Evolutionary conservation across 2,797 vertebrate genomes (phyloP).

Genomic region (Varecia variegata): DNA sequence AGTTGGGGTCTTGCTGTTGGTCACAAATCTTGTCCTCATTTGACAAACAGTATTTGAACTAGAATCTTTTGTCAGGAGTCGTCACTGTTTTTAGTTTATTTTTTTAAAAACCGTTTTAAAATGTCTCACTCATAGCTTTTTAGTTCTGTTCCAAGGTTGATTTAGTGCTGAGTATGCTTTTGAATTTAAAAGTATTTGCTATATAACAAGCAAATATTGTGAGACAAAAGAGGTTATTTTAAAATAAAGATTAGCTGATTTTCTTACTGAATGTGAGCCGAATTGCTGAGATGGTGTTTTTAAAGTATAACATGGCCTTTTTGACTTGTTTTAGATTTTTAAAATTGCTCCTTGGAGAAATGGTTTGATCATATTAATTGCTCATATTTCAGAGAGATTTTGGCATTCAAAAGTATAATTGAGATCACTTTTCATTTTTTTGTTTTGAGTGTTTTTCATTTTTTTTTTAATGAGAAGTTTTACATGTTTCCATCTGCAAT

Average conservation of each 20-base stretch:
- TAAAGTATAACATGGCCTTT: not conserved
- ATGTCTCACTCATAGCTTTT: not conserved
- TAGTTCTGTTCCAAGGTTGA: not conserved
- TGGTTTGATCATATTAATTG: not conserved
- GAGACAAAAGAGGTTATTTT: slow-evolving; percentile 7
- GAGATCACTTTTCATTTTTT: not conserved
- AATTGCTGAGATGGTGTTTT: not conserved
- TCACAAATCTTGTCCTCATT: not conserved
- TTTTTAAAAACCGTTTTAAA: not conserved
- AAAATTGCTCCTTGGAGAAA: not conserved
- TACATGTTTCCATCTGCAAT: not conserved
- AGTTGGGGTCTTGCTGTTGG: not conserved
- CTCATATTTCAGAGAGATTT: not conserved
- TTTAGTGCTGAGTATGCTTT: slow-evolving; percentile 18
- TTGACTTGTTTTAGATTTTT: not conserved
- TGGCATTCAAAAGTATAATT: not conserved
- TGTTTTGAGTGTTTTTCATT: not conserved
- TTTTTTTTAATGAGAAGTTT: not conserved
- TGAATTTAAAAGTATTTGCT: not conserved
- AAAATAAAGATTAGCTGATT: not conserved
- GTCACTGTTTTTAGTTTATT: not conserved
- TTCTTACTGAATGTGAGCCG: not conserved
- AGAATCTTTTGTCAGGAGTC: not conserved
- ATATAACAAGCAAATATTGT: not conserved
- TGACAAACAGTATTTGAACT: not conserved